Evolutionary conservation across 2,113 vertebrate genomes (phyloP).

Genomic region (Sigmodon hispidus): DNA sequence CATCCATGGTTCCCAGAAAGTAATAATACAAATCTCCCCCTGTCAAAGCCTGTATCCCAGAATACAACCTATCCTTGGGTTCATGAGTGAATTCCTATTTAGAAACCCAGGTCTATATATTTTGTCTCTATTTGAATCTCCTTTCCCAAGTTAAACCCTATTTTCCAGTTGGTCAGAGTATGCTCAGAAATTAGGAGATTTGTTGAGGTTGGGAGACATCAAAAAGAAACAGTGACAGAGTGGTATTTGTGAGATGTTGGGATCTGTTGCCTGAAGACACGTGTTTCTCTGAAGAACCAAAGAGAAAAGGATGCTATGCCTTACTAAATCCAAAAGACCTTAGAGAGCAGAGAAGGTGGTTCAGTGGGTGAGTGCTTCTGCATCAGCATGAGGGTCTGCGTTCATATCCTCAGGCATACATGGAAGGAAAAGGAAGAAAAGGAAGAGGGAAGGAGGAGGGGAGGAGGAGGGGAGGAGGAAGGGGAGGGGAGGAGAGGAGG

Average conservation of each 20-base stretch:
- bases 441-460: rapidly evolving
- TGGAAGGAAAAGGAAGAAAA: not conserved
- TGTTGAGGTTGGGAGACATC: not conserved
- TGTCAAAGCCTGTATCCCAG: not conserved
- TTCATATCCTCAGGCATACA: not conserved
- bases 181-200: not conserved
- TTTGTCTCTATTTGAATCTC: not conserved
- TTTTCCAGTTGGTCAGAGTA: not conserved
- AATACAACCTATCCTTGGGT: not conserved
- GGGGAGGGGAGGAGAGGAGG: not conserved
- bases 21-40: not conserved
- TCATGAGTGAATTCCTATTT: not conserved
- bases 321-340: not conserved
- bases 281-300: not conserved
- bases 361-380: not conserved
- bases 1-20: no score
- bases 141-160: not conserved
- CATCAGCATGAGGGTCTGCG: not conserved
- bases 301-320: not conserved
- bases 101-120: not conserved
- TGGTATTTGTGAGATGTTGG: not conserved
- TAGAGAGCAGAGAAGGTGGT: not conserved
- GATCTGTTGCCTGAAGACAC: not conserved
- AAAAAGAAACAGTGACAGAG: not conserved
- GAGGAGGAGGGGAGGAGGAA: not conserved